phyloP scores from a whole-genome alignment of 2,113 vertebrate species.

The Dolichotis patagonum region DNA sequence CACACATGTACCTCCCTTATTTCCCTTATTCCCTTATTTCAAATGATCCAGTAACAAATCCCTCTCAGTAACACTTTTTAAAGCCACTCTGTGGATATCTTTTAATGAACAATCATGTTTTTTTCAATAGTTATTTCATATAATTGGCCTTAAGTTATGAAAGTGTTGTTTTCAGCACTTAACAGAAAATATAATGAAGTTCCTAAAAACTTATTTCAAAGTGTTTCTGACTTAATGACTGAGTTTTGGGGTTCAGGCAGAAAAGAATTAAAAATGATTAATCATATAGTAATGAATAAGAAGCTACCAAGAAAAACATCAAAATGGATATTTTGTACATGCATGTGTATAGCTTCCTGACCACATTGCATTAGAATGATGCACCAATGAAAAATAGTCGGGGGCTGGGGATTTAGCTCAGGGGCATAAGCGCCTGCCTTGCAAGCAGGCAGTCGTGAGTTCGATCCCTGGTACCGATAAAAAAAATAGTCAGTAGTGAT shows the following conservation, averaged over 20 bases:
- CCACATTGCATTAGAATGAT: not conserved
- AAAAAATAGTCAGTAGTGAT: not conserved
- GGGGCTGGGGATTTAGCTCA: too few relatives aligned
- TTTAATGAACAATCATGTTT: not conserved
- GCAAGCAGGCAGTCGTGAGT: too few relatives aligned
- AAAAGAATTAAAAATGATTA: not conserved
- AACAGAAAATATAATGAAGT: slow-evolving; percentile 11
- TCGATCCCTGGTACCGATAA: too few relatives aligned
- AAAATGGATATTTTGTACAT: not conserved
- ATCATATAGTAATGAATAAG: not conserved
- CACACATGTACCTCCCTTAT: not conserved
- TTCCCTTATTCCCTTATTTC: not conserved
- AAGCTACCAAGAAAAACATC: not conserved
- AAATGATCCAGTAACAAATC: not conserved
- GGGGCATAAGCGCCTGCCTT: too few relatives aligned
- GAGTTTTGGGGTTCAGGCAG: not conserved
- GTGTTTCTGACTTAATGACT: not conserved
- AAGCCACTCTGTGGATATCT: not conserved
- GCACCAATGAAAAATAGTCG: not conserved
- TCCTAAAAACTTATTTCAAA: not conserved
- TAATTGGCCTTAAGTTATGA: not conserved
- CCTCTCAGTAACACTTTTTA: not conserved
- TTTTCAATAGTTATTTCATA: not conserved
- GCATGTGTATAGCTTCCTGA: not conserved
- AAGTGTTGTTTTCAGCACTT: slow-evolving; percentile 9